Evolutionary conservation across 2,113 vertebrate genomes (phyloP).

Genomic region (Oryzias woworae): DNA sequence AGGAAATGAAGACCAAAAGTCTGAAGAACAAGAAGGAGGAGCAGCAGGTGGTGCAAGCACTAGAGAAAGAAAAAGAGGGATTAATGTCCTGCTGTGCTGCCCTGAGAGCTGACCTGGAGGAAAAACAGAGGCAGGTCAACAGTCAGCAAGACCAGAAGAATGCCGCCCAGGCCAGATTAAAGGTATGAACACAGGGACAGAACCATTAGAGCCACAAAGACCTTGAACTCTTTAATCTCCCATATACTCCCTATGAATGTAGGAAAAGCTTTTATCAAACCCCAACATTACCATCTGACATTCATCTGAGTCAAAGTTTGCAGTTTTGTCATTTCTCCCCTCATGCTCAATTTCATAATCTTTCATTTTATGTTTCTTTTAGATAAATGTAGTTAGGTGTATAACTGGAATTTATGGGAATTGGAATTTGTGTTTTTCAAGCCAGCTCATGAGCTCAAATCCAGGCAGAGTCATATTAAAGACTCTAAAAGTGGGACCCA

Average conservation of each 20-base stretch:
- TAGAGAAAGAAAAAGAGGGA: slow-evolving; percentile 86
- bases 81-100: slow-evolving; percentile 83
- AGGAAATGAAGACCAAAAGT: slow-evolving; percentile 84
- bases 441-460: too few relatives aligned
- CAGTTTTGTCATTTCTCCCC: background rate
- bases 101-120: slow-evolving; percentile 91
- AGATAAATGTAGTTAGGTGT: too few relatives aligned
- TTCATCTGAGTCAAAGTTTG: slow-evolving; percentile 17
- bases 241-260: slow-evolving; percentile 43
- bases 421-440: too few relatives aligned
- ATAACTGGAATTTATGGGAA: too few relatives aligned
- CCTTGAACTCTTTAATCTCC: slow-evolving; percentile 50
- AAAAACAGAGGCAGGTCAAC: slow-evolving; percentile 83
- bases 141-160: slow-evolving; percentile 82
- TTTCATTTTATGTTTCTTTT: background rate
- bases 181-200: slow-evolving; percentile 77
- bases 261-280: slow-evolving; percentile 44
- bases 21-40: slow-evolving; percentile 84
- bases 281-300: slow-evolving; percentile 45
- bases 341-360: slow-evolving; percentile 9
- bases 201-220: slow-evolving; percentile 36
- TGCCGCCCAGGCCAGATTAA: slow-evolving; percentile 81
- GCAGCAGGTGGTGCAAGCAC: slow-evolving; percentile 82
- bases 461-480: too few relatives aligned
- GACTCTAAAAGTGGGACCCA: too few relatives aligned